Evolutionary conservation across 2,888 invertebrate genomes (phyloP).

Genomic region (Harpalus rubripes): DNA sequence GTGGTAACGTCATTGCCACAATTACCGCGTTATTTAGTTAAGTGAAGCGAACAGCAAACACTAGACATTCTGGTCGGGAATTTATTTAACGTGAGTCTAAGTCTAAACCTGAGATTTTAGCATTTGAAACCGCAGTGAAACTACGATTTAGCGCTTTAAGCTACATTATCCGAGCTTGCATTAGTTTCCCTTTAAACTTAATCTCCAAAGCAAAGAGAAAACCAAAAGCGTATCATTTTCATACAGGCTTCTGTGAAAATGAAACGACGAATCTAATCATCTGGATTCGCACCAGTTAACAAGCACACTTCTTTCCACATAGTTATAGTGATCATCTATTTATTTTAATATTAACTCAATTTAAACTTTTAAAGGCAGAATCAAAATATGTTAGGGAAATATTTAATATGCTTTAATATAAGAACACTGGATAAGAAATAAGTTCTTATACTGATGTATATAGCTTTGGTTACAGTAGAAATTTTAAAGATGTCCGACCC

Average conservation of each 20-base stretch:
- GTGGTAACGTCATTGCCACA: constrained; percentile 34
- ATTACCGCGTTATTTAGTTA: constrained; percentile 44
- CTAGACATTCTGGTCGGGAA: constrained; percentile 19
- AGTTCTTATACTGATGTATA: too few relatives aligned
- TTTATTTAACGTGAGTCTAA: constrained; percentile 46
- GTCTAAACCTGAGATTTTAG: constrained; percentile 50
- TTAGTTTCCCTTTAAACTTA: constrained; percentile 55
- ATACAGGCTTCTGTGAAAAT: constrained; percentile 37
- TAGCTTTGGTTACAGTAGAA: too few relatives aligned
- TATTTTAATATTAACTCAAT: too few relatives aligned
- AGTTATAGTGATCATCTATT: too few relatives aligned
- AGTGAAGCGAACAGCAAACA: constrained; percentile 50
- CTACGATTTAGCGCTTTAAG: constrained; percentile 51
- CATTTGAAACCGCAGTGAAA: constrained; percentile 46
- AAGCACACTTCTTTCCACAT: too few relatives aligned
- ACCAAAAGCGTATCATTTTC: constrained; percentile 46
- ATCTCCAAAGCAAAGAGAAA: constrained; percentile 44
- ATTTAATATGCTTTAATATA: too few relatives aligned
- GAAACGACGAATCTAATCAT: constrained; percentile 44
- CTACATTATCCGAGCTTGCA: constrained; percentile 46
- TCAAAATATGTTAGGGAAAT: too few relatives aligned
- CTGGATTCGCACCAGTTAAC: neutral
- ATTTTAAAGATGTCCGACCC: too few relatives aligned
- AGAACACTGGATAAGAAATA: too few relatives aligned
- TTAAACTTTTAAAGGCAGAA: too few relatives aligned